A percentile compares a stretch with the other conserved stretches of the same genome.
Evolutionary conservation across 2,113 vertebrate species (phyloP).

Genomic region (Diphyllodes magnificus): DNA sequence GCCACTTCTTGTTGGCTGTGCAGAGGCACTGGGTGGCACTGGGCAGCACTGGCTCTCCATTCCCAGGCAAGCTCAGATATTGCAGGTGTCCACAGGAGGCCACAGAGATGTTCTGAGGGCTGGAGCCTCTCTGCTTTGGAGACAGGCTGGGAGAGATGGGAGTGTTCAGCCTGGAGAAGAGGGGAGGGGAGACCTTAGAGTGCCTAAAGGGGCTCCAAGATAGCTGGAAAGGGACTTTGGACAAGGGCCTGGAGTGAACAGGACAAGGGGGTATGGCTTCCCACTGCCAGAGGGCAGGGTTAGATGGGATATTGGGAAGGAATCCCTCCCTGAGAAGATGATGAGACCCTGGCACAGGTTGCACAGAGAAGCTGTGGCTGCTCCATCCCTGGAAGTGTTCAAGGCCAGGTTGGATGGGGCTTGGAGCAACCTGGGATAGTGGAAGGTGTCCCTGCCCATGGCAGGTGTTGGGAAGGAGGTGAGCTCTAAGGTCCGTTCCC

Average conservation of each 20-base stretch:
- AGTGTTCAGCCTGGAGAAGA: neutral
- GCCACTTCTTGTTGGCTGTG: neutral
- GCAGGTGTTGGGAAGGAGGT: neutral
- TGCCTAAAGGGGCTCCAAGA: neutral
- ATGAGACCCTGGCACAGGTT: accelerated
- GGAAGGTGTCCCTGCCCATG: neutral
- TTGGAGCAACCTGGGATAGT: accelerated
- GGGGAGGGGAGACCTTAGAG: neutral
- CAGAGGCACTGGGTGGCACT: neutral
- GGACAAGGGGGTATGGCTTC: neutral
- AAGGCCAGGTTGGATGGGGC: accelerated
- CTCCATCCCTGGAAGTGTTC: neutral
- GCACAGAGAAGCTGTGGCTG: neutral
- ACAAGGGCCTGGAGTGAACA: neutral
- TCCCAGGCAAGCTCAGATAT: neutral
- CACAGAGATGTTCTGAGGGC: neutral
- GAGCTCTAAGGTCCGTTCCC: neutral
- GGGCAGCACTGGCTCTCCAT: neutral
- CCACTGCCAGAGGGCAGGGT: neutral
- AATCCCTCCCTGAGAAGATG: neutral
- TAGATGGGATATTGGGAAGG: neutral
- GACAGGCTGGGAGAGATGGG: neutral
- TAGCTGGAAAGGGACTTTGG: neutral
- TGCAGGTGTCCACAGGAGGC: neutral
- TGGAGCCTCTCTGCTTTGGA: neutral